Evolutionary conservation across 1,140 invertebrate genomes (phyloP), one percentile per base, ranked within the genome.

Genomic region (Gonatopus flavifemur): DNA sequence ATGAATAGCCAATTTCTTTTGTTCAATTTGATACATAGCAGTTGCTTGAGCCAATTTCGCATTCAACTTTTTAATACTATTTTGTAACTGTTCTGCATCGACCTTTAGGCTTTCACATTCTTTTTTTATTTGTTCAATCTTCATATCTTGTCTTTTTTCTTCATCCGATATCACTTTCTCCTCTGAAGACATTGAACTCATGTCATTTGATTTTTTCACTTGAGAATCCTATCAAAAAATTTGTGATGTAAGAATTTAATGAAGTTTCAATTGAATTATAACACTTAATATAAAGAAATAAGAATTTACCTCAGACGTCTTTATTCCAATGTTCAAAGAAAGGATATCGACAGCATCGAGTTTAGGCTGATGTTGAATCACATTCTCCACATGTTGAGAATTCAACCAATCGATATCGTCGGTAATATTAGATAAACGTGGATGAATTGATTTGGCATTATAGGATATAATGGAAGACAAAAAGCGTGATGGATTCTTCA

Each of bases 381-480:
- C 13, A 43, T 60, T 61, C 24, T 61, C 41, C 16, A 15, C 32
- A 3, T 61, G 52, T 52, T 69, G 62, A 16, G 49, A 56, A 55
- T 62, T 68, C 8, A 76, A 61, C 72, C 74, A 78, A 21, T 76
- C 63, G 55, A 77, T 64, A 43, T 64, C 55, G 42, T 76, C 66
- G 15, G 60, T 59, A 28, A 72, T 66, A 56, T 69, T 64, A n/a
- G 54, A 64, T 30, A 68, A 43, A 20, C 40, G 38, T 12, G 52
- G 37, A 57, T 67, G 48, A 18, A 66, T 13, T 45, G 61, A 30
- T 60, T 48, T 72, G 32, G 64, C 60, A 59, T 79, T 80, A 20
- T 72, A 59, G 2, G 70, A 70, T 54, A 81, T 63, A 18, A 83
- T 52, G 21, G 81, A 83, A 52, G 83, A 78, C 47, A 83, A 61